These are phyloP conservation scores for Meleagris gallopavo DNA, from an alignment of 2,113 vertebrate species.

Conservation along the genomic window DNA sequence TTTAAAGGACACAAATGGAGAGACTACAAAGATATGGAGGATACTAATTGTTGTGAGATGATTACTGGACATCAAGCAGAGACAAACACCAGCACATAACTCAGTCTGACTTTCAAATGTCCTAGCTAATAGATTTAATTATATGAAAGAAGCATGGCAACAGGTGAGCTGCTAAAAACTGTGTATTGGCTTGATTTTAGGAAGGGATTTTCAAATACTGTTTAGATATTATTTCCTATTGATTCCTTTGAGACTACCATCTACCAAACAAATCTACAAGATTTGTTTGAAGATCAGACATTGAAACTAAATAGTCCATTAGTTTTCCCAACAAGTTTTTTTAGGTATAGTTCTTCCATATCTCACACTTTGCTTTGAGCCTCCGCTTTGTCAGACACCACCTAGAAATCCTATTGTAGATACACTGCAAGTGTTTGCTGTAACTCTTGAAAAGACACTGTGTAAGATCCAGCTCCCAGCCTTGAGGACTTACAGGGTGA, in stretches of 20 bases:
- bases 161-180: background rate
- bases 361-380: background rate
- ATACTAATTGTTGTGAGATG: background rate
- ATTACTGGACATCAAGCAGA: background rate
- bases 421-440: background rate
- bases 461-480: background rate
- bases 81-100: background rate
- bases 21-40: background rate
- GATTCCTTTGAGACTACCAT: background rate
- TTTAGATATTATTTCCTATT: background rate
- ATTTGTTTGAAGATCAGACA: background rate
- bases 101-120: background rate
- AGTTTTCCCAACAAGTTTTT: background rate
- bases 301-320: background rate
- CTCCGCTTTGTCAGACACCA: background rate
- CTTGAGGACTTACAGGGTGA: background rate
- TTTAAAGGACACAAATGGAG: constrained; percentile 10
- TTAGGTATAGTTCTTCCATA: background rate
- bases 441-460: background rate
- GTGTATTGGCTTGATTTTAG: background rate
- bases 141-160: background rate
- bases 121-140: background rate
- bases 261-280: too few species aligned
- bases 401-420: background rate
- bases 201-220: too few species aligned